A percentile compares a stretch with the other conserved stretches of the same genome.
phyloP scores from a whole-genome alignment of 2,888 invertebrate species.

The Drosophila neonasuta region DNA sequence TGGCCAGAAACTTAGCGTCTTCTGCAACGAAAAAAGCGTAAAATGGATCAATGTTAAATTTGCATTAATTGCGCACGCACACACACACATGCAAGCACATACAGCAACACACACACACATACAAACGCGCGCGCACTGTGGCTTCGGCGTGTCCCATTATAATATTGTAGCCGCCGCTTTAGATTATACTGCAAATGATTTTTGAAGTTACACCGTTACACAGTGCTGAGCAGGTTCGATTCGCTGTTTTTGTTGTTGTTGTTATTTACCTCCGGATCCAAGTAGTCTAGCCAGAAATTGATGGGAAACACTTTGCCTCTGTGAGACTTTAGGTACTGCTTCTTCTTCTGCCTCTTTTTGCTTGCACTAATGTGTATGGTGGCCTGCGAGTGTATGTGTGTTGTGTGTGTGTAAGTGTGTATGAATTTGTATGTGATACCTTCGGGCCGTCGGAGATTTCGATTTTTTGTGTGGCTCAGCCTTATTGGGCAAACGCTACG shows the following conservation, averaged over 20 bases:
- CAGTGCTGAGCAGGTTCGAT: constrained; percentile 1
- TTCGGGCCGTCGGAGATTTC: constrained; percentile 62
- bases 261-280: constrained; percentile 61
- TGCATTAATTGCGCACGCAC: constrained; percentile 36
- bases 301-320: constrained; percentile 48
- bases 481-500: constrained; percentile 49
- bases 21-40: constrained; percentile 34
- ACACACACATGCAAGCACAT: constrained; percentile 17
- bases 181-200: constrained; percentile 13
- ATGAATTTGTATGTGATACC: constrained; percentile 45
- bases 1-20: constrained; percentile 50
- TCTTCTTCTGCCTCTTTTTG: constrained; percentile 51
- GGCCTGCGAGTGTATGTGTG: constrained; percentile 18
- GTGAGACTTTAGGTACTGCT: constrained; percentile 15
- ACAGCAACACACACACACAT: constrained; percentile 15
- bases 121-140: constrained; percentile 36
- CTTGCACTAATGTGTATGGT: constrained; percentile 39
- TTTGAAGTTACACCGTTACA: constrained; percentile 7
- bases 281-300: constrained; percentile 38
- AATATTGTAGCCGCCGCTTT: constrained; percentile 4
- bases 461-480: constrained; percentile 60
- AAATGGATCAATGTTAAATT: constrained; percentile 52
- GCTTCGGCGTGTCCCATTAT: constrained; percentile 29
- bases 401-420: constrained; percentile 25
- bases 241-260: constrained; percentile 47